phyloP scores from a whole-genome alignment of 2,888 invertebrate genomes.

The Folsomia manolachei region DNA sequence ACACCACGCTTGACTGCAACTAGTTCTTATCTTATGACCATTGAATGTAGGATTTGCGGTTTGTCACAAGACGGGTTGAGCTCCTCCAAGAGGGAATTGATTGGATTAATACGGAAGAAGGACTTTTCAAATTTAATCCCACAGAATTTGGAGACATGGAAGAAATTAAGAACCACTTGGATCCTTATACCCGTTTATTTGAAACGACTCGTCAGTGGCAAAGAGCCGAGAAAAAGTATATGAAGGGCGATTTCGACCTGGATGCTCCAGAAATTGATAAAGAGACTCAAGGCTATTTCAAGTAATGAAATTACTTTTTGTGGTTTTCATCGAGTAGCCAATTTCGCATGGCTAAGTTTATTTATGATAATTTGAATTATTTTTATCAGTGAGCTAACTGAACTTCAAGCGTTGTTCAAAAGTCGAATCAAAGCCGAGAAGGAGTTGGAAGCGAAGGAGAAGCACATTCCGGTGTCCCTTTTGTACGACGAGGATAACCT shows the following conservation, averaged over 20 bases:
- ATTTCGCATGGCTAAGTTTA: constrained; percentile 47
- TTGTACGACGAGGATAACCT: constrained; percentile 48
- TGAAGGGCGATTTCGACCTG: constrained; percentile 87
- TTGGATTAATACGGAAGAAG: constrained; percentile 89
- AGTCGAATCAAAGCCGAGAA: constrained; percentile 48
- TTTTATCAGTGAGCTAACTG: constrained; percentile 58
- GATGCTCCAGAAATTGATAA: constrained; percentile 66
- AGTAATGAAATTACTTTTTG: too few relatives aligned
- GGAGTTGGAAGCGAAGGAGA: constrained; percentile 47
- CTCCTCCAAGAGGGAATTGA: constrained; percentile 71
- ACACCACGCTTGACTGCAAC: background rate
- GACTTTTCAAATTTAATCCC: constrained; percentile 75
- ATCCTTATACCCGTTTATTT: constrained; percentile 60
- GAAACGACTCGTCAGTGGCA: constrained; percentile 69
- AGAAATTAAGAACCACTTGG: constrained; percentile 64
- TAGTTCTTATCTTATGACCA: too few relatives aligned
- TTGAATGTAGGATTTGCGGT: constrained; percentile 72
- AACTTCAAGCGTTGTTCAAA: constrained; percentile 48
- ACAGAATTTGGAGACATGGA: constrained; percentile 74
- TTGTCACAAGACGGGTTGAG: constrained; percentile 70
- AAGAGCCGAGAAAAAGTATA: constrained; percentile 79
- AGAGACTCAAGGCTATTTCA: constrained; percentile 72
- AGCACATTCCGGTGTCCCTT: constrained; percentile 43
- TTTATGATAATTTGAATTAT: background rate
- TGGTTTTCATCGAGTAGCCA: too few relatives aligned